Evolutionary conservation across 2,113 vertebrate genomes (phyloP).

Genomic region (Thinocorus orbignyianus): DNA sequence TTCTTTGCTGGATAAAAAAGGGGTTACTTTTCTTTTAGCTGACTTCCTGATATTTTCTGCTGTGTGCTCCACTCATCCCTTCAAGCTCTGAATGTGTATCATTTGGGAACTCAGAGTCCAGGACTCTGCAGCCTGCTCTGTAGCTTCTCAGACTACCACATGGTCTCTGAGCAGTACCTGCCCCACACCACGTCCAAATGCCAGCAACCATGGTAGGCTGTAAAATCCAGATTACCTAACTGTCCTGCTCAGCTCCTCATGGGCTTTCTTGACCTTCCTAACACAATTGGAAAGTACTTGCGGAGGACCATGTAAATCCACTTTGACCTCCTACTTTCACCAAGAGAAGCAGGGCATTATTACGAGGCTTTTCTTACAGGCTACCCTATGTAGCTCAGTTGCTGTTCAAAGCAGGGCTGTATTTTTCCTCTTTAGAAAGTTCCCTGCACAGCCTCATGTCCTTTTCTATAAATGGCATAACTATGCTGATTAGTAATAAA

Average conservation of each 20-base stretch:
- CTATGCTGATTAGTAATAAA: constrained; percentile 66
- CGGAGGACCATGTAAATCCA: not conserved
- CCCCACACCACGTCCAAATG: not conserved
- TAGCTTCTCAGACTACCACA: fast-evolving
- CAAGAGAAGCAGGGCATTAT: not conserved
- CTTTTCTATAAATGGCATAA: constrained; percentile 64
- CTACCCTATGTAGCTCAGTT: not conserved
- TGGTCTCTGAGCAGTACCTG: not conserved
- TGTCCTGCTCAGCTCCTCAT: not conserved
- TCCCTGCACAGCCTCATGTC: constrained; percentile 28
- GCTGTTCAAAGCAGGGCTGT: not conserved
- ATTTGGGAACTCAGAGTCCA: not conserved
- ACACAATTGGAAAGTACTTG: not conserved
- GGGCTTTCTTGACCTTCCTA: not conserved
- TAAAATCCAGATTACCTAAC: not conserved
- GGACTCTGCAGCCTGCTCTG: not conserved
- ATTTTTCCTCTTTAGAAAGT: constrained; percentile 24
- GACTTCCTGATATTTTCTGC: not conserved
- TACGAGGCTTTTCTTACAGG: not conserved
- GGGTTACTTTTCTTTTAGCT: not conserved
- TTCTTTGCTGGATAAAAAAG: not conserved
- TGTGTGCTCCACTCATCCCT: not conserved
- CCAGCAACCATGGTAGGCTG: fast-evolving
- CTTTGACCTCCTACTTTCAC: not conserved
- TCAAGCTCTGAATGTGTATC: too few species aligned